These are phyloP conservation scores for Idris sp. DNA, from an alignment of 1,140 invertebrate genomes.

Conservation along the genomic window DNA sequence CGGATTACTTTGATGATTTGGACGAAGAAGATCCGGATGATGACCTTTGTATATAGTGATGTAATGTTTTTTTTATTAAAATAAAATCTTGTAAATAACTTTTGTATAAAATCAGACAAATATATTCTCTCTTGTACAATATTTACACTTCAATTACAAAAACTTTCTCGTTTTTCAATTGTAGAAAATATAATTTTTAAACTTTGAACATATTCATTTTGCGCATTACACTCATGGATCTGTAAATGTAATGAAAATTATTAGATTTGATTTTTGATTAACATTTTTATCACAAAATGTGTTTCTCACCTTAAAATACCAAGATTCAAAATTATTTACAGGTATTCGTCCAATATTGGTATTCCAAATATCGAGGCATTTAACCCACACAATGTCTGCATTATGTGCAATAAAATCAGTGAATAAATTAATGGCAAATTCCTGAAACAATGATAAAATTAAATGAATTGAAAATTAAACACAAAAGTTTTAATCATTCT, in stretches of 20 bases:
- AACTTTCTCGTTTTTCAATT: constrained; percentile 28
- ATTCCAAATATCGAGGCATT: constrained; percentile 72
- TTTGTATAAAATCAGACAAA: background rate
- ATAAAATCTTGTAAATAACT: background rate
- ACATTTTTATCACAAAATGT: too few relatives aligned
- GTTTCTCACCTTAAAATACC: constrained; percentile 53
- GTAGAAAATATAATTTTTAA: constrained; percentile 52
- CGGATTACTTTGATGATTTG: constrained; percentile 79
- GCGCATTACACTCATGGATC: constrained; percentile 28
- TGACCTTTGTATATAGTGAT: constrained; percentile 73
- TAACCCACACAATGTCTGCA: constrained; percentile 73
- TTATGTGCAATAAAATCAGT: constrained; percentile 70
- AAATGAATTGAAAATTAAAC: background rate
- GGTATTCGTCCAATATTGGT: constrained; percentile 35
- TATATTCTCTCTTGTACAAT: background rate
- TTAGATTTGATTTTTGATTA: background rate
- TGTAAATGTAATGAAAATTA: constrained; percentile 17
- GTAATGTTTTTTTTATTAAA: constrained; percentile 11
- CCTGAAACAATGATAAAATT: constrained; percentile 47
- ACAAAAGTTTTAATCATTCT: background rate
- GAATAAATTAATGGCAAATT: constrained; percentile 70
- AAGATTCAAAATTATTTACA: constrained; percentile 35
- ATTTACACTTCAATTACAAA: constrained; percentile 1
- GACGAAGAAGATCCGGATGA: constrained; percentile 81
- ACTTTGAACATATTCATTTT: constrained; percentile 57